Percentiles rank a stretch among this genome's conserved stretches.
Conservation (phyloP, 2,888 invertebrate species). For the Ecdyonurus torrentis region DNA sequence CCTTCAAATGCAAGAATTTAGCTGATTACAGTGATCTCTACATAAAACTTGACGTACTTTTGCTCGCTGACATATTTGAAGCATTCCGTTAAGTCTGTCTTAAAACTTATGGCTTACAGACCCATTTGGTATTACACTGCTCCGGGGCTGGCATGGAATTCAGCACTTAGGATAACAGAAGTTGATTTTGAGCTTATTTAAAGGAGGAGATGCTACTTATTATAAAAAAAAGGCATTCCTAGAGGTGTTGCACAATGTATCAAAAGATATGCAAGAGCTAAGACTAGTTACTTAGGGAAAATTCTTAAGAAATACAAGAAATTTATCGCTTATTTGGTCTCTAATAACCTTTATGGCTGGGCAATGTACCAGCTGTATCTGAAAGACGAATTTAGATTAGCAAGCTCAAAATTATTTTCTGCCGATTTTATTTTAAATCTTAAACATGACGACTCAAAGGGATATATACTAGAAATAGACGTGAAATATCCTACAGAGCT, state of each 20-base stretch:
- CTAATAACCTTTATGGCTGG: constrained; percentile 13
- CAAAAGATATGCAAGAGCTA: constrained; percentile 7
- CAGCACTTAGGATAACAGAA: constrained; percentile 17
- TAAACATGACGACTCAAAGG: background rate
- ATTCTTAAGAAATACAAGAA: too few species aligned
- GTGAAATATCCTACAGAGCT: constrained; percentile 15
- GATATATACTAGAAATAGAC: constrained; percentile 15
- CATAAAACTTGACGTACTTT: constrained; percentile 22
- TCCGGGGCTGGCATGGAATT: constrained; percentile 19
- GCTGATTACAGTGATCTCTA: constrained; percentile 22
- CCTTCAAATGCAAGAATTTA: constrained; percentile 19
- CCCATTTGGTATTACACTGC: constrained; percentile 18
- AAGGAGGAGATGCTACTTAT: constrained; percentile 10
- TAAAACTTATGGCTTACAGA: constrained; percentile 19
- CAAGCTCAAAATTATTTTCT: background rate
- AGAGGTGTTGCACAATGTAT: constrained; percentile 8
- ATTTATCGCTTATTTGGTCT: constrained; percentile 16
- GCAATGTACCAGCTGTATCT: background rate
- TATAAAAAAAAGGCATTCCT: constrained; percentile 10
- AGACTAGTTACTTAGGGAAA: too few species aligned
- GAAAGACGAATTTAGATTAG: background rate
- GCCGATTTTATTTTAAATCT: background rate
- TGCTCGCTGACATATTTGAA: constrained; percentile 23
- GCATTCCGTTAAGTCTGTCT: constrained; percentile 19
- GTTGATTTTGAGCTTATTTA: constrained; percentile 16